Evolutionary conservation across 2,888 invertebrate genomes (phyloP), one percentile per base, ranked within the genome.

Genomic region (Endotricha flammealis): DNA sequence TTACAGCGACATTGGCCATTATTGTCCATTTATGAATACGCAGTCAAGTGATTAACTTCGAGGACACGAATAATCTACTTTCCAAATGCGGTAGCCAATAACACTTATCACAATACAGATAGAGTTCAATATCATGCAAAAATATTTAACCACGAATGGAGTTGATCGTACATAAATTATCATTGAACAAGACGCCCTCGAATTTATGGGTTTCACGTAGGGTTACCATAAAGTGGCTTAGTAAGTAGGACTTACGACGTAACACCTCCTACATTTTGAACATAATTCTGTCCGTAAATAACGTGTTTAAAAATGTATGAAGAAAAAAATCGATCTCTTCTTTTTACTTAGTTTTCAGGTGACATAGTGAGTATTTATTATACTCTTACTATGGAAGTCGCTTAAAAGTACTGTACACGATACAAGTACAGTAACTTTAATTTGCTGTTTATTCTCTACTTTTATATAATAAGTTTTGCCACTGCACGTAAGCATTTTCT

Each of bases 31-130:
- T 60, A 59, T 56, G 53, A 55, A 63, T 62, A 50, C 60, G 53
- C 53, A 57, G 59, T 60, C 55, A 57, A 63, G 57, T 65, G 64
- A 69, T 69, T 71, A 67, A 67, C 62, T 67, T 62, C 45, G 52
- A 58, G 51, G 57, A 56, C 55, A 59, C 57, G 59, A 68, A 63
- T 68, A 68, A 69, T 57, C 63, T 61, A 61, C 57, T 58, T 56
- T 57, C 50, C 44, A 46, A 45, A 50, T 14, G 9, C 20, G 13
- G 22, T 23, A n/a, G 4, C 8, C 17, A 29, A 25, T 23, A 14
- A 27, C 12, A 12, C 38, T 24, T 43, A 36, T 24, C 7, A 4
- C 5, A 2, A 28, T 14, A 23, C 32, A 12, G 10, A 28, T 39
- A 44, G 20, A 41, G 41, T 17, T 30, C 29, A 46, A 27, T 30